Conservation (phyloP, 35 echinoderm and acorn worm genomes). For the Hemicentrotus pulcherrimus region DNA sequence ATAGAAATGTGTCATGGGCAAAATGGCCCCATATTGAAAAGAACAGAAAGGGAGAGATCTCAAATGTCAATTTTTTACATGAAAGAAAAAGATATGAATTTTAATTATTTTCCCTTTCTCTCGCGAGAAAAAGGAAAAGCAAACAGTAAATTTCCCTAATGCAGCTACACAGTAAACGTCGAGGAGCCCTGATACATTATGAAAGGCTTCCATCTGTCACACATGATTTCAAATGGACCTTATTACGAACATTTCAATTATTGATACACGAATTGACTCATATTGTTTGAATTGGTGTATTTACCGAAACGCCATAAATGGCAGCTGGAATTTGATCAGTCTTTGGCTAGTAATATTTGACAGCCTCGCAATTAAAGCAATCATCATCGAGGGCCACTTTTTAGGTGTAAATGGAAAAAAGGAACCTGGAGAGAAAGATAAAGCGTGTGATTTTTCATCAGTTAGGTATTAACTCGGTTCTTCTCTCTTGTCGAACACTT, state of each 20-base stretch:
- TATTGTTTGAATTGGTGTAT: constrained; percentile 52
- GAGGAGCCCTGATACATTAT: neutral
- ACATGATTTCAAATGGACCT: constrained; percentile 22
- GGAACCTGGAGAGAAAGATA: neutral
- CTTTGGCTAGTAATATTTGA: constrained; percentile 39
- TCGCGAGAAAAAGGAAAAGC: neutral
- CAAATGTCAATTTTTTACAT: neutral
- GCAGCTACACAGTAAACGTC: neutral
- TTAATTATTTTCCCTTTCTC: neutral
- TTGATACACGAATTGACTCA: constrained; percentile 49
- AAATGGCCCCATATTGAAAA: neutral
- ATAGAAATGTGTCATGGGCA: too few relatives aligned
- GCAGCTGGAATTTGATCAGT: constrained; percentile 48
- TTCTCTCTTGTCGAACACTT: neutral
- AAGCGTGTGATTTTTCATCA: neutral
- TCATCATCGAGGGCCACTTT: constrained; percentile 29
- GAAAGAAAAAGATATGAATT: neutral
- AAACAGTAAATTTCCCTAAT: neutral
- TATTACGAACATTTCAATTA: constrained; percentile 45
- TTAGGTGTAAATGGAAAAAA: neutral
- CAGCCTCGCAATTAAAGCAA: constrained; percentile 37
- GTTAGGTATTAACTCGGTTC: constrained; percentile 1
- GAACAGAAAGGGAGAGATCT: neutral
- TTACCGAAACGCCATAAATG: constrained; percentile 47
- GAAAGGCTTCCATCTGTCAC: neutral